These are phyloP conservation scores for Champsocephalus gunnari DNA, from an alignment of 2,797 vertebrate species.

Conservation along the genomic window DNA sequence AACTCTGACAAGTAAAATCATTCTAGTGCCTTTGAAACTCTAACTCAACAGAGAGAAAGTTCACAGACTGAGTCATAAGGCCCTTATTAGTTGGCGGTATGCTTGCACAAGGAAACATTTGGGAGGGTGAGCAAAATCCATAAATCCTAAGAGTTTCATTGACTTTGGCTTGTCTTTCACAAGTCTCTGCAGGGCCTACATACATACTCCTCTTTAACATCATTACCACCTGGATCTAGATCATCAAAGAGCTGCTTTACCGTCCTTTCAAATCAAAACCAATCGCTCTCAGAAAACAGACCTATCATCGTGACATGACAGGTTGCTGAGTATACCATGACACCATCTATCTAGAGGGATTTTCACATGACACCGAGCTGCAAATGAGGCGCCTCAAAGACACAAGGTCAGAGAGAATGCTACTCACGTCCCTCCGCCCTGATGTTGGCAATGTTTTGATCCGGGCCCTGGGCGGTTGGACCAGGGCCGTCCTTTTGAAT, in stretches of 20 bases:
- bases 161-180: constrained; percentile 69
- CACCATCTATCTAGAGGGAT: constrained; percentile 68
- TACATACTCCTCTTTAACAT: constrained; percentile 9
- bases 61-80: constrained; percentile 26
- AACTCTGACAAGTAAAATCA: constrained; percentile 33
- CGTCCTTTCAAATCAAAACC: constrained; percentile 60
- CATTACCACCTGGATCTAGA: constrained; percentile 46
- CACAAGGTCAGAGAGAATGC: constrained; percentile 56
- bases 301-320: constrained; percentile 61
- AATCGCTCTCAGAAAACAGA: constrained; percentile 68
- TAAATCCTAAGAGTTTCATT: constrained; percentile 32
- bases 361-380: constrained; percentile 65
- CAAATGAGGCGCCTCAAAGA: constrained; percentile 72
- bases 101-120: constrained; percentile 29
- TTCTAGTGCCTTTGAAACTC: constrained; percentile 29
- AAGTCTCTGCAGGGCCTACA: constrained; percentile 14
- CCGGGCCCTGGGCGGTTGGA: constrained; percentile 35
- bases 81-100: constrained; percentile 22
- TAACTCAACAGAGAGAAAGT: constrained; percentile 21
- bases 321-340: constrained; percentile 58
- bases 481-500: constrained; percentile 62
- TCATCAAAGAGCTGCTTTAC: constrained; percentile 53
- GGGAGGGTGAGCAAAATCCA: constrained; percentile 28
- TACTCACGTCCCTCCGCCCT: constrained; percentile 46
- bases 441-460: constrained; percentile 69